Base-by-base conservation (phyloP, 2,888 invertebrate species). In the Stomorhina lunata region DNA sequence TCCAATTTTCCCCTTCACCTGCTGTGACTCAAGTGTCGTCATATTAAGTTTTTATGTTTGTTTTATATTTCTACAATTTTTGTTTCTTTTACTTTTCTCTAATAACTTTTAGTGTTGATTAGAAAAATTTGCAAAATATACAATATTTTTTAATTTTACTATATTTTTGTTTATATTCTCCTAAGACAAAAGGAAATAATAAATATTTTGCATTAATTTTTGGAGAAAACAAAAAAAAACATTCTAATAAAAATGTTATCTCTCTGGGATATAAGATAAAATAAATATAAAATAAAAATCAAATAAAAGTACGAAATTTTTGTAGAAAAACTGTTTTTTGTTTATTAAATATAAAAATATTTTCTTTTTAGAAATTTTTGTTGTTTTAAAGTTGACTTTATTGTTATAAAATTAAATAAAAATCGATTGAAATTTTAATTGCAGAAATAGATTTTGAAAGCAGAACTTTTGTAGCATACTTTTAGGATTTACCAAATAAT, bases 21-120 rank as follows among this genome's bases (percentile, higher is more conserved):
- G n/a, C n/a, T n/a, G n/a, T n/a, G n/a, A n/a, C n/a, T n/a, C n/a
- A n/a, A n/a, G n/a, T n/a, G n/a, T n/a, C n/a, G n/a, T n/a, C n/a
- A n/a, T n/a, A n/a, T n/a, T n/a, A n/a, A n/a, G n/a, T n/a, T n/a
- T n/a, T n/a, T n/a, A n/a, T n/a, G n/a, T n/a, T n/a, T n/a, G n/a
- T n/a, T n/a, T n/a, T n/a, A n/a, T n/a, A n/a, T n/a, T n/a, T n/a
- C n/a, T n/a, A n/a, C n/a, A n/a, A n/a, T n/a, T n/a, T n/a, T n/a
- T n/a, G n/a, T n/a, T n/a, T n/a, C n/a, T n/a, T n/a, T n/a, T n/a
- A n/a, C n/a, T n/a, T n/a, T n/a, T n/a, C n/a, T n/a, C n/a, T n/a
- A n/a, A n/a, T n/a, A n/a, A n/a, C n/a, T n/a, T n/a, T n/a, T 20
- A 53, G 40, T 73, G 40, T 73, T 73, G 50, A 73, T 73, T 73